Conservation (phyloP, 2,888 invertebrate species). For the Ophraella communa region DNA sequence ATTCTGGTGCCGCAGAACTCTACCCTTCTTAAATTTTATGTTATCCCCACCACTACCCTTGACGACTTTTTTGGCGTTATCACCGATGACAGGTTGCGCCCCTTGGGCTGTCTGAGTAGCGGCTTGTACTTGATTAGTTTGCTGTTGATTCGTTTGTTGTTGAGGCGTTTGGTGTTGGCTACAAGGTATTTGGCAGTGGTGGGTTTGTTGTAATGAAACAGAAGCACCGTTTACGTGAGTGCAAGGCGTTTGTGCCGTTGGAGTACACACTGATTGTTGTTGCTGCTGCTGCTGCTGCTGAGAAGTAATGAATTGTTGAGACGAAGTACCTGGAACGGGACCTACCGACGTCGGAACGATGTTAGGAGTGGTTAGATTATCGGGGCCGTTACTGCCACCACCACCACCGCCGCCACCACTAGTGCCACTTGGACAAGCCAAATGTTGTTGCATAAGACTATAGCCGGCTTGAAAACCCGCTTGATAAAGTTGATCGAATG, state of each 20-base stretch:
- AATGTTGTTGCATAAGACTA: constrained; percentile 56
- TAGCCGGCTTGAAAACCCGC: constrained; percentile 60
- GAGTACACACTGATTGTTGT: constrained; percentile 36
- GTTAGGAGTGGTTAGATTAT: constrained; percentile 50
- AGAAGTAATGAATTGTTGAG: constrained; percentile 46
- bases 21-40: constrained; percentile 59
- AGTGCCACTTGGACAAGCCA: constrained; percentile 50
- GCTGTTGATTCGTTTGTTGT: constrained; percentile 34
- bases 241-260: constrained; percentile 44
- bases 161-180: constrained; percentile 48
- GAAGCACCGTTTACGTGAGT: constrained; percentile 43
- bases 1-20: constrained; percentile 59
- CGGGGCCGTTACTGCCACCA: constrained; percentile 49
- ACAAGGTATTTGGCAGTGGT: constrained; percentile 46
- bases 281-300: constrained; percentile 43
- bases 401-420: neutral
- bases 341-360: constrained; percentile 51
- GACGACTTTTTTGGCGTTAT: constrained; percentile 50
- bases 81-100: constrained; percentile 38
- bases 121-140: constrained; percentile 65
- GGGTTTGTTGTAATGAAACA: constrained; percentile 42
- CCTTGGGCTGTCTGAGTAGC: constrained; percentile 68
- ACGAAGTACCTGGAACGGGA: constrained; percentile 44
- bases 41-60: constrained; percentile 45
- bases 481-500: constrained; percentile 57